These are phyloP conservation scores for Megalops cyprinoides DNA, from an alignment of 2,797 vertebrate genomes.

Conservation along the genomic window DNA sequence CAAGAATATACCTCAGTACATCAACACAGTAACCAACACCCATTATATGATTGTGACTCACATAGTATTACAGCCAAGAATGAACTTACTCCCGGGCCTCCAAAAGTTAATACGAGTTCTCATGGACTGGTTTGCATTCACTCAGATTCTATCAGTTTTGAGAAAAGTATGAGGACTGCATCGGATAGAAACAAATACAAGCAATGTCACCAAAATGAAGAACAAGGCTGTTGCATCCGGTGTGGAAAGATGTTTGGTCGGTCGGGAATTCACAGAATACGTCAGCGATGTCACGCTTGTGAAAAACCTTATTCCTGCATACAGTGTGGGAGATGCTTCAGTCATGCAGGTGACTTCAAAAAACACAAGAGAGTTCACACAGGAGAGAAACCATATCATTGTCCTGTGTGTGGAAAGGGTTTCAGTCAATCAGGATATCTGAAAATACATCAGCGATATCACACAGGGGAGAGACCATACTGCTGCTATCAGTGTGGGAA, in stretches of 20 bases:
- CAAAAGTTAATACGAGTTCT: conserved; percentile 28
- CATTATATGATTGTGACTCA: conserved; percentile 50
- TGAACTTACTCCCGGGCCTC: conserved; percentile 24
- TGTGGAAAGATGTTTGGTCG: not conserved
- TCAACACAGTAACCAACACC: conserved; percentile 32
- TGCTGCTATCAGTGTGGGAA: conserved; percentile 67
- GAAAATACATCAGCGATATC: conserved; percentile 68
- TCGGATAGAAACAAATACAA: not conserved
- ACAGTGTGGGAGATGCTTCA: conserved; percentile 70
- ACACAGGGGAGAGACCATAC: conserved; percentile 69
- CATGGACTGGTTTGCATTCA: conserved; percentile 41
- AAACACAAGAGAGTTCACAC: conserved; percentile 72
- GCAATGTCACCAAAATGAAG: not conserved
- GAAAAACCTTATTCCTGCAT: not conserved
- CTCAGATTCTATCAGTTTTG: conserved; percentile 30
- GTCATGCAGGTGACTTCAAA: conserved; percentile 59
- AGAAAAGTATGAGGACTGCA: no score
- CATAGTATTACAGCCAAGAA: conserved; percentile 49
- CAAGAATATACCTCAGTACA: conserved; percentile 25
- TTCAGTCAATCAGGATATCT: conserved; percentile 65
- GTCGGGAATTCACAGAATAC: not conserved
- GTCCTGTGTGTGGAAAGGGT: conserved; percentile 67
- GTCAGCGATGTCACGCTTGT: not conserved
- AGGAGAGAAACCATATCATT: conserved; percentile 69
- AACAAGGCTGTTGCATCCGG: not conserved